These are phyloP conservation scores for Harpalus rubripes DNA, from an alignment of 2,888 invertebrate species.

Conservation along the genomic window DNA sequence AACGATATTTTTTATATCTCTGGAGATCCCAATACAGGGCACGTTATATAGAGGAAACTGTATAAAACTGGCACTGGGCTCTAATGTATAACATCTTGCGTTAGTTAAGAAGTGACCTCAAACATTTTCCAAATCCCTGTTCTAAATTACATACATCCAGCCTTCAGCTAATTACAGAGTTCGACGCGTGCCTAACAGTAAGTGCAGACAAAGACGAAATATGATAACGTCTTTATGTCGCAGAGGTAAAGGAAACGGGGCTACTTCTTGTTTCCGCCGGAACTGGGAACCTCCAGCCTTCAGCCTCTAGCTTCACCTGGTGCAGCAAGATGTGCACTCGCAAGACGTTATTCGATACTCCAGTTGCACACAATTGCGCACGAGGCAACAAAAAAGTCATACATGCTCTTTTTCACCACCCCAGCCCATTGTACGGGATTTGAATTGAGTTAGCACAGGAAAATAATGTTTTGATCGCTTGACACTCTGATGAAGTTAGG, in stretches of 20 bases:
- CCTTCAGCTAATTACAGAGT: constrained; percentile 38
- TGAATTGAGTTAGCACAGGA: not conserved
- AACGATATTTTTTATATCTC: no score
- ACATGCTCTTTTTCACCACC: constrained; percentile 18
- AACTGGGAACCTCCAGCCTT: constrained; percentile 49
- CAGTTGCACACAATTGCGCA: not conserved
- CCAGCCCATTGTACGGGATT: not conserved
- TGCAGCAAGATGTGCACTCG: constrained; percentile 46
- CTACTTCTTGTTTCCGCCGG: constrained; percentile 62
- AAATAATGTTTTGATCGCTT: not conserved
- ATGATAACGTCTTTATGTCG: constrained; percentile 59
- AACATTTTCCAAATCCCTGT: not conserved
- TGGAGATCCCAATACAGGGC: no score
- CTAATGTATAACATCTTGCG: not conserved
- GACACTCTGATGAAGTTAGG: not conserved
- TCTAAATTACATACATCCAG: constrained; percentile 5
- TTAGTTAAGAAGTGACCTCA: not conserved
- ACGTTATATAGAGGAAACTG: no score
- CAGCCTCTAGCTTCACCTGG: constrained; percentile 56
- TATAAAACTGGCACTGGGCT: no score
- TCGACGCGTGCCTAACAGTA: constrained; percentile 31
- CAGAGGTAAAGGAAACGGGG: constrained; percentile 36
- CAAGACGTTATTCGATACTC: constrained; percentile 17
- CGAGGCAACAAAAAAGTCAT: constrained; percentile 39
- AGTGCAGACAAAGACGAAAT: constrained; percentile 57